Percentiles rank a stretch among this genome's conserved stretches.
Conservation (phyloP, 1,140 invertebrate species). For the Megalopta genalis region DNA sequence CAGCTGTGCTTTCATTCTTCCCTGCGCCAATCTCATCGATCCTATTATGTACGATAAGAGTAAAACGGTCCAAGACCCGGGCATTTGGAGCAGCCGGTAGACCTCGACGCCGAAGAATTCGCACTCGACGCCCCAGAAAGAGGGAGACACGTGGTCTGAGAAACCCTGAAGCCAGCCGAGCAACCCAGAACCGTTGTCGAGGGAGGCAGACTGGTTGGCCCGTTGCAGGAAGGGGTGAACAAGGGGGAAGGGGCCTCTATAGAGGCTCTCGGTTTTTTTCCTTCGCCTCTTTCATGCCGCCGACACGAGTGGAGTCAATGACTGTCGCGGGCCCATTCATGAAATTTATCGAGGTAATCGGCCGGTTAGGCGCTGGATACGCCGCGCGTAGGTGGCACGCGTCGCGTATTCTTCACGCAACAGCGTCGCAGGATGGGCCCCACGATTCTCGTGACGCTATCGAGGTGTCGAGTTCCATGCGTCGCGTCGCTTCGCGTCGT, state of each 20-base stretch:
- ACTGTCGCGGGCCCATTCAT: constrained; percentile 62
- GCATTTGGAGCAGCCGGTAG: too few relatives aligned
- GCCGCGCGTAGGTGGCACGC: constrained; percentile 15
- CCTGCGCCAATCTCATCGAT: too few relatives aligned
- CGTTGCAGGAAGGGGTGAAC: constrained; percentile 5
- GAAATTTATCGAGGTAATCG: constrained; percentile 67
- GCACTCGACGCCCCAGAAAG: not conserved
- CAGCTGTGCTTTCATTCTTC: too few relatives aligned
- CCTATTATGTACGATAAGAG: too few relatives aligned
- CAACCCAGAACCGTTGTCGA: not conserved
- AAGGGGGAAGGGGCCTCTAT: constrained; percentile 17
- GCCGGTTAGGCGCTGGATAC: constrained; percentile 35
- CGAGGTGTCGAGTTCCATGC: constrained; percentile 10
- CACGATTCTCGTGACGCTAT: constrained; percentile 9
- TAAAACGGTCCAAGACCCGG: too few relatives aligned
- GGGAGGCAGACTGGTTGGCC: constrained; percentile 13
- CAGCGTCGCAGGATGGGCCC: not conserved
- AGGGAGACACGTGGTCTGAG: not conserved
- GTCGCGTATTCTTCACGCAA: not conserved
- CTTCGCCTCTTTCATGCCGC: constrained; percentile 46
- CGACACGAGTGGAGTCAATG: constrained; percentile 58
- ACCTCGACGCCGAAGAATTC: not conserved
- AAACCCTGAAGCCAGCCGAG: not conserved
- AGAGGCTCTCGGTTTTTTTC: constrained; percentile 16
- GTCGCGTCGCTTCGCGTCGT: not conserved